phyloP scores from a whole-genome alignment of 2,797 vertebrate species.

The Tolypeutes matacus region DNA sequence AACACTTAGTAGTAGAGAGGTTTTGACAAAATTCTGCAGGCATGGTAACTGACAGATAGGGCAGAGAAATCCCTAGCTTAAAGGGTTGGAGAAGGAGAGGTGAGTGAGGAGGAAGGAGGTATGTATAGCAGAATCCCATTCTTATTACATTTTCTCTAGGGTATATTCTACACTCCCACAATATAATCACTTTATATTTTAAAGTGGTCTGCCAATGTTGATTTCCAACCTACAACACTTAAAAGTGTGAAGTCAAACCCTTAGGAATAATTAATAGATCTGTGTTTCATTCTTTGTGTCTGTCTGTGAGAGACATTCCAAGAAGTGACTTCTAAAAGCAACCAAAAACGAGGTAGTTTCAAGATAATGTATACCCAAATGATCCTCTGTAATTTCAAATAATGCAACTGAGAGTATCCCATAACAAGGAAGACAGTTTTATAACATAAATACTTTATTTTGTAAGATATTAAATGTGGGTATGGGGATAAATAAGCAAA shows the following conservation, averaged over 20 bases:
- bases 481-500: background rate
- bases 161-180: background rate
- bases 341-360: background rate
- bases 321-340: background rate
- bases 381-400: conserved; percentile 26
- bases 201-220: background rate
- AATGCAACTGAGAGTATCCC: background rate
- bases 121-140: background rate
- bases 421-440: background rate
- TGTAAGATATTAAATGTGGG: background rate
- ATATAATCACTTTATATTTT: background rate
- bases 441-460: background rate
- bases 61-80: background rate
- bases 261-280: background rate
- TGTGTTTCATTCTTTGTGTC: background rate
- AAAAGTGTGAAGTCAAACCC: background rate
- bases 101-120: background rate
- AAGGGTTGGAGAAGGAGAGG: background rate
- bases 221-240: background rate
- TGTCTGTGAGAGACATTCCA: background rate
- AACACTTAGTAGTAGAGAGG: background rate
- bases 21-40: conserved; percentile 19
- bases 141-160: background rate
- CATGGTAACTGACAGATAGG: background rate
- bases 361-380: background rate